Evolutionary conservation across 2,113 vertebrate genomes (phyloP).

Genomic region (Protobothrops flavoviridis): DNA sequence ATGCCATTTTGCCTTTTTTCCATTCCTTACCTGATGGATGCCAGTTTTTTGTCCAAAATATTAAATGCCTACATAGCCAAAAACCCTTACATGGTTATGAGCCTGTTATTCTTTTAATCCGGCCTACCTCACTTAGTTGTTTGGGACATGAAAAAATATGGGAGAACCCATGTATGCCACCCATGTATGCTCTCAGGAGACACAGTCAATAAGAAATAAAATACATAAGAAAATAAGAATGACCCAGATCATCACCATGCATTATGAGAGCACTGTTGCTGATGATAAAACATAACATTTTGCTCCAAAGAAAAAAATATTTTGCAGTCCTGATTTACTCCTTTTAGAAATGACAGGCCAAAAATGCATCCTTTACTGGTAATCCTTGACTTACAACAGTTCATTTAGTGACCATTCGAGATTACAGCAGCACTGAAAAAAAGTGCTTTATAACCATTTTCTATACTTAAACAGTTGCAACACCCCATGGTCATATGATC

Average conservation of each 20-base stretch:
- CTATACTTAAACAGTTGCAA: neutral
- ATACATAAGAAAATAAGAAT: neutral
- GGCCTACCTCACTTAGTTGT: neutral
- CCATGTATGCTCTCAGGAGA: neutral
- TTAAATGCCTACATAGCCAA: too few species aligned
- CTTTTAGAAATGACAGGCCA: neutral
- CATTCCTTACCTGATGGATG: neutral
- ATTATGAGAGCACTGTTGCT: conserved; percentile 24
- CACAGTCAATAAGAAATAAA: neutral
- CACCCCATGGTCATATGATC: neutral
- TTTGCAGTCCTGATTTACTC: neutral
- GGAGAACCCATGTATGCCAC: neutral
- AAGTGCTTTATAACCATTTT: neutral
- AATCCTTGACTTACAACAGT: neutral
- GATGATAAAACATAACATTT: neutral
- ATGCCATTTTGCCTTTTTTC: neutral
- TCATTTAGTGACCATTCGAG: neutral
- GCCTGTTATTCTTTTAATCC: neutral
- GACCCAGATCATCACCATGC: neutral
- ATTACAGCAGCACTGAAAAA: neutral
- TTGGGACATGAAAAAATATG: neutral
- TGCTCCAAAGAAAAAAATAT: conserved; percentile 27
- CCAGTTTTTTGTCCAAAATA: too few species aligned
- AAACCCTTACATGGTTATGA: too few species aligned
- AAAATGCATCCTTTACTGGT: conserved; percentile 3